Evolutionary conservation across 1,140 invertebrate species (phyloP).

Genomic region (Scaptomyza pallida): DNA sequence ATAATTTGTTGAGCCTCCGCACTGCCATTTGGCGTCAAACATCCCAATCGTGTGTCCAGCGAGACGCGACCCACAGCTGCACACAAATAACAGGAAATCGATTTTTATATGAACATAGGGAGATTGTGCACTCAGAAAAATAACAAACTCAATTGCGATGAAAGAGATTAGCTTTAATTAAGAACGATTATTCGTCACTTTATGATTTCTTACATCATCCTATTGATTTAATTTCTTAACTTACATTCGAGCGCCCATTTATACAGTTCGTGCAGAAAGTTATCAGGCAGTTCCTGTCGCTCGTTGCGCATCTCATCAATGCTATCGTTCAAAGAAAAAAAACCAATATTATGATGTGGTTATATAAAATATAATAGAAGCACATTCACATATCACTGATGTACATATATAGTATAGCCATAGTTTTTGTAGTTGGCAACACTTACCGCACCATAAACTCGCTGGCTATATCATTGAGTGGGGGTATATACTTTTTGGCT

Average conservation of each 20-base stretch:
- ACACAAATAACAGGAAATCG: background rate
- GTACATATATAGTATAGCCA: background rate
- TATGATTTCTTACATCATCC: no score
- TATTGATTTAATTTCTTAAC: conserved; percentile 66
- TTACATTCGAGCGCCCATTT: conserved; percentile 96
- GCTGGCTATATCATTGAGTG: conserved; percentile 89
- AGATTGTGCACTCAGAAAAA: background rate
- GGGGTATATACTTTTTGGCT: conserved; percentile 89
- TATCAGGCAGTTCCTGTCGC: conserved; percentile 88
- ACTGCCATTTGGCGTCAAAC: conserved; percentile 87
- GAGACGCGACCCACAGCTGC: conserved; percentile 92
- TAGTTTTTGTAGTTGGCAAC: conserved; percentile 3
- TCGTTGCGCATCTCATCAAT: conserved; percentile 88
- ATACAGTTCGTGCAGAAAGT: conserved; percentile 93
- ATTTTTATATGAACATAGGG: no score
- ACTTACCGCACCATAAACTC: conserved; percentile 89
- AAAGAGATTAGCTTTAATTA: no score
- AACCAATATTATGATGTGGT: conserved; percentile 14
- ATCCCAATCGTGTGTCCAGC: conserved; percentile 91
- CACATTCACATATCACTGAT: background rate
- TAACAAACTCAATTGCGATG: no score
- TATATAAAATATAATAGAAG: conserved; percentile 13
- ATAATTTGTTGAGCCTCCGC: conserved; percentile 90
- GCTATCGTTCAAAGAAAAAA: no score
- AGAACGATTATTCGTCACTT: no score